Conservation (phyloP, 2,888 invertebrate genomes). For the Amblyteles armatorius region DNA sequence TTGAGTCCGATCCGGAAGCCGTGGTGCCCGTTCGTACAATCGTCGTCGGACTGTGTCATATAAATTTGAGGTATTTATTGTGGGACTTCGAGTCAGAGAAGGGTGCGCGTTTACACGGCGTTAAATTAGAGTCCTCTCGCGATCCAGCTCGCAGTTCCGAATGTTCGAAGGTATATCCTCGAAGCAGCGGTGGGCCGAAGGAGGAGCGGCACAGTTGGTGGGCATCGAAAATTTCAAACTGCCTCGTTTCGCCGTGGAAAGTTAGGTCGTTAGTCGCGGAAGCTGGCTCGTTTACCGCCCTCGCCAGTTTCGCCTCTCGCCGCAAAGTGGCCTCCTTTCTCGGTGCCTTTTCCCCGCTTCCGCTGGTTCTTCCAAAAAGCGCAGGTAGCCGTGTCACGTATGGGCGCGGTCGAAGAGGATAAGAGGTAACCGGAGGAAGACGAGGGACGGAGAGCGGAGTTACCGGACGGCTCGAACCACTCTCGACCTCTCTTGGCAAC, state of each 20-base stretch:
- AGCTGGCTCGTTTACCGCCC: constrained; percentile 47
- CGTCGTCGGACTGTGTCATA: not conserved
- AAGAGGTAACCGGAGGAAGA: constrained; percentile 10
- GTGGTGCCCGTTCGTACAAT: not conserved
- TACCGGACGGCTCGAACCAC: constrained; percentile 28
- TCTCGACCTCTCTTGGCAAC: constrained; percentile 10
- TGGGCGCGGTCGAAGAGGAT: constrained; percentile 20
- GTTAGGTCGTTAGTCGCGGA: constrained; percentile 76
- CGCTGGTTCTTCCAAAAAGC: constrained; percentile 21
- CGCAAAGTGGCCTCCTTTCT: constrained; percentile 37
- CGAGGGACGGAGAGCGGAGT: constrained; percentile 3
- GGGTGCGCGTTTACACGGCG: constrained; percentile 71
- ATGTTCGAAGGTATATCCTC: constrained; percentile 34
- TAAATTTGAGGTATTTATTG: not conserved
- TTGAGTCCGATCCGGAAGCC: too few relatives aligned
- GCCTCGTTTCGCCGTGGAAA: constrained; percentile 72
- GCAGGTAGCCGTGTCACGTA: constrained; percentile 50
- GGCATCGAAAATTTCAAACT: constrained; percentile 75
- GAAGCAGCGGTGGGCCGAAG: constrained; percentile 53
- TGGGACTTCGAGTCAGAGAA: not conserved
- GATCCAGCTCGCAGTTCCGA: constrained; percentile 18
- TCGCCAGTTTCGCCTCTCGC: constrained; percentile 1
- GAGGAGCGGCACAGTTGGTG: constrained; percentile 63
- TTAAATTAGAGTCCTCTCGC: constrained; percentile 72
- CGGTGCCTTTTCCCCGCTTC: constrained; percentile 16